phyloP scores from a whole-genome alignment of 2,888 invertebrate genomes.

The Acleris laterana region DNA sequence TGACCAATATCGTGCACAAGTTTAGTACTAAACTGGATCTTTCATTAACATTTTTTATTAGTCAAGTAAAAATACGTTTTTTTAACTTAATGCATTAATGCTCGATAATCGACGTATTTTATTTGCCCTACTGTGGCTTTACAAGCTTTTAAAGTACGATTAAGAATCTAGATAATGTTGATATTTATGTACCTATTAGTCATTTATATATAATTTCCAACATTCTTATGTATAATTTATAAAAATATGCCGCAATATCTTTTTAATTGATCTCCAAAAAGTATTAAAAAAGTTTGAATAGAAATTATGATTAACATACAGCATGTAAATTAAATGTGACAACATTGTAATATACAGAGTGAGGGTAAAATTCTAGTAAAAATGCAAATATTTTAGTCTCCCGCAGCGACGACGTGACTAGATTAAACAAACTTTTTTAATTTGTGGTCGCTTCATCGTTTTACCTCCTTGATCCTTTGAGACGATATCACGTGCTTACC shows the following conservation, averaged over 20 bases:
- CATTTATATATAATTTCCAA: no score
- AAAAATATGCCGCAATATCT: no score
- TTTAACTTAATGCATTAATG: slow-evolving; percentile 44
- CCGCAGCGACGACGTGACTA: slow-evolving; percentile 30
- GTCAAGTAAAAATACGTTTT: slow-evolving; percentile 45
- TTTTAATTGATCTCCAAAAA: no score
- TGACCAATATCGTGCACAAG: slow-evolving; percentile 19
- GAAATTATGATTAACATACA: no score
- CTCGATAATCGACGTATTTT: slow-evolving; percentile 13
- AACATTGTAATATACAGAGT: not conserved
- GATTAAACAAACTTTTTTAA: slow-evolving; percentile 24
- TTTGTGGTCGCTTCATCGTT: slow-evolving; percentile 27
- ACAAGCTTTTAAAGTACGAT: not conserved
- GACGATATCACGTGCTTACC: slow-evolving; percentile 40
- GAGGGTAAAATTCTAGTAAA: slow-evolving; percentile 8
- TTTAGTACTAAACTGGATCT: slow-evolving; percentile 41
- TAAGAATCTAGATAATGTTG: no score
- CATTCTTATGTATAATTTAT: no score
- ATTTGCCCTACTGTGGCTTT: slow-evolving; percentile 13
- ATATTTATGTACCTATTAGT: no score
- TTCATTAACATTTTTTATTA: slow-evolving; percentile 40
- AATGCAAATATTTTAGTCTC: slow-evolving; percentile 24
- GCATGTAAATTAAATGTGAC: not conserved
- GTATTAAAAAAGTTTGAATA: no score
- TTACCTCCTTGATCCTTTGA: slow-evolving; percentile 23